Conservation (phyloP, 2,113 vertebrate genomes). For the Helogale parvula region DNA sequence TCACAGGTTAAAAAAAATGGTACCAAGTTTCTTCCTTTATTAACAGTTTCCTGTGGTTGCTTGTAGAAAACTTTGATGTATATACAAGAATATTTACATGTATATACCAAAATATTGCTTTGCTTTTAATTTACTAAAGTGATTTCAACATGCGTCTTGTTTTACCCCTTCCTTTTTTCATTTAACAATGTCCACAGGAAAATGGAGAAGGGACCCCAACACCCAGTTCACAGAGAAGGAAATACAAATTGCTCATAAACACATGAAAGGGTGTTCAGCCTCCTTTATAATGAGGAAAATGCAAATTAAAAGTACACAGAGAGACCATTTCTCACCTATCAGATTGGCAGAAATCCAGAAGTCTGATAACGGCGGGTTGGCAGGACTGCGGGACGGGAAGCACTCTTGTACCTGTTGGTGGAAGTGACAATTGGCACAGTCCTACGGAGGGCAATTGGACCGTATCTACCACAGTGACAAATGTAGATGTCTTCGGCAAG, state of each 20-base stretch:
- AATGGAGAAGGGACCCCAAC: not conserved
- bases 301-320: constrained; percentile 3
- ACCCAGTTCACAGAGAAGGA: constrained; percentile 1
- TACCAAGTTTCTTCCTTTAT: not conserved
- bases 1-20: not conserved
- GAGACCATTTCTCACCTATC: not conserved
- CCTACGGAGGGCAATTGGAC: not conserved
- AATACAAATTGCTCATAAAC: not conserved
- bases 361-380: not conserved
- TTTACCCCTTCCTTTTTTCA: not conserved
- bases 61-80: not conserved
- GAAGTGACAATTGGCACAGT: no score
- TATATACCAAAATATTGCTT: not conserved
- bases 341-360: not conserved
- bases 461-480: not conserved
- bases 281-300: not conserved
- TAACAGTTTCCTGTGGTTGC: not conserved
- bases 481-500: not conserved
- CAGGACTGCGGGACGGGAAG: not conserved
- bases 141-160: not conserved
- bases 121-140: not conserved
- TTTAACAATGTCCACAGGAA: not conserved
- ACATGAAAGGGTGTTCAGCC: not conserved
- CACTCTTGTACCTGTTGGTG: not conserved
- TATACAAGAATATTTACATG: not conserved